Evolutionary conservation across 2,888 invertebrate species (phyloP).

Genomic region (Himalopsyche kuldschensis): DNA sequence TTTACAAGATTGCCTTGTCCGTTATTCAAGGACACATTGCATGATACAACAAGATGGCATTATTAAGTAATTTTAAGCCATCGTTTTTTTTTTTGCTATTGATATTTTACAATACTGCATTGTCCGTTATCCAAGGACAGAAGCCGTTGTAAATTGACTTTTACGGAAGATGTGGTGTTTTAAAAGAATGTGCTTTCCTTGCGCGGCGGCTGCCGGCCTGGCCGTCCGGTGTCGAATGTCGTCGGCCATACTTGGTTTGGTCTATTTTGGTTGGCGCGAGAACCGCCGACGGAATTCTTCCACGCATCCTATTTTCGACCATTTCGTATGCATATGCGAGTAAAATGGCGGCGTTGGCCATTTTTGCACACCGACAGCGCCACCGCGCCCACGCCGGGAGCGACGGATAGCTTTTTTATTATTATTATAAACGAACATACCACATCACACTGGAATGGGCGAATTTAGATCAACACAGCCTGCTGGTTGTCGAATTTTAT

Average conservation of each 20-base stretch:
- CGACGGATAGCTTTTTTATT: background rate
- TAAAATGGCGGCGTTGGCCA: background rate
- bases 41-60: too few relatives aligned
- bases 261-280: slow-evolving; percentile 32
- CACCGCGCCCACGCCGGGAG: slow-evolving; percentile 13
- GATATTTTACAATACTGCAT: too few relatives aligned
- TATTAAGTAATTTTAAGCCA: too few relatives aligned
- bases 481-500: slow-evolving; percentile 20
- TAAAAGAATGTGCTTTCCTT: background rate
- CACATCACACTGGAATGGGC: slow-evolving; percentile 12
- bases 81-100: too few relatives aligned
- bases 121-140: too few relatives aligned
- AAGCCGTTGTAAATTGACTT: too few relatives aligned
- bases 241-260: slow-evolving; percentile 38
- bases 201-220: slow-evolving; percentile 10
- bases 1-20: too few relatives aligned
- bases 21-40: too few relatives aligned
- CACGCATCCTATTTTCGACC: slow-evolving; percentile 37
- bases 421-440: background rate
- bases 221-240: slow-evolving; percentile 33
- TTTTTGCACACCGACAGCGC: slow-evolving; percentile 24
- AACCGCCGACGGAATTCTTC: slow-evolving; percentile 9
- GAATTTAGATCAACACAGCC: background rate
- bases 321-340: slow-evolving; percentile 30
- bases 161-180: too few relatives aligned